These are phyloP conservation scores for Spodoptera litura DNA, from an alignment of 1,140 invertebrate species.

Conservation along the genomic window DNA sequence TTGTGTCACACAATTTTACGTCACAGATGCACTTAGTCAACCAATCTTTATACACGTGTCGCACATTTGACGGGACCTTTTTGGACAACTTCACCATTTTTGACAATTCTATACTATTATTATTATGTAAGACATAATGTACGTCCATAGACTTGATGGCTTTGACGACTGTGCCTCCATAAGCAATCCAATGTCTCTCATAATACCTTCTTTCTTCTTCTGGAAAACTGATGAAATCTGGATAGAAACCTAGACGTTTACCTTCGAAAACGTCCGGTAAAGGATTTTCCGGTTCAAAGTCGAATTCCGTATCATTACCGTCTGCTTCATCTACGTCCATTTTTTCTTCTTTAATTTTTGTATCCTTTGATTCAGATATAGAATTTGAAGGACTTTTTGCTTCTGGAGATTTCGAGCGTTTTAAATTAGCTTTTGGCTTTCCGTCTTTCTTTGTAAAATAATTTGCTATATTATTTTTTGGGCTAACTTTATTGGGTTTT, in stretches of 20 bases:
- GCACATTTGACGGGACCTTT: constrained; percentile 72
- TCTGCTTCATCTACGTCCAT: constrained; percentile 51
- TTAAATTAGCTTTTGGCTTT: constrained; percentile 48
- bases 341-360: constrained; percentile 36
- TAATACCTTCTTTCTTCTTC: constrained; percentile 72
- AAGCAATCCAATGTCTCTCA: constrained; percentile 86
- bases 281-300: constrained; percentile 68
- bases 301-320: constrained; percentile 48
- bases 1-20: constrained; percentile 77
- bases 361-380: background rate
- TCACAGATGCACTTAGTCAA: constrained; percentile 83
- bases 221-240: constrained; percentile 76
- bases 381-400: background rate
- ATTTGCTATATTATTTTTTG: constrained; percentile 55
- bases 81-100: constrained; percentile 72
- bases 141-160: constrained; percentile 72
- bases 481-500: constrained; percentile 51
- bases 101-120: constrained; percentile 70
- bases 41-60: constrained; percentile 86
- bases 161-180: constrained; percentile 82
- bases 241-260: constrained; percentile 78
- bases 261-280: constrained; percentile 77
- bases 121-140: constrained; percentile 84
- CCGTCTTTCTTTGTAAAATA: constrained; percentile 56
- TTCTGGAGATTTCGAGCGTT: constrained; percentile 48